Conservation (phyloP, 2,888 invertebrate species). For the Drymonia ruficornis region DNA sequence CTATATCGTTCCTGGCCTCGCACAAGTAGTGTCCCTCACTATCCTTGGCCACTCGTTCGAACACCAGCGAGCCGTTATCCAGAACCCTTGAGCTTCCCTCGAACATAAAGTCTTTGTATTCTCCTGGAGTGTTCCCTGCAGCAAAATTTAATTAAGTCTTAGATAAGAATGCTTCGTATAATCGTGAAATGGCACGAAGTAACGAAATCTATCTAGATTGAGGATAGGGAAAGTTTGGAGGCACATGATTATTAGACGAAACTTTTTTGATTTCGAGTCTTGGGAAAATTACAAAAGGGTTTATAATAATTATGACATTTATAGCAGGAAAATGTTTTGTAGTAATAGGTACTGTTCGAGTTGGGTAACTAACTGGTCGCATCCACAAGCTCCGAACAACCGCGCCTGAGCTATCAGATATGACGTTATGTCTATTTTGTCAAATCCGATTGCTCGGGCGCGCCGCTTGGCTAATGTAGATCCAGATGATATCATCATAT, state of each 20-base stretch:
- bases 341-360: too few species aligned
- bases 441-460: too few species aligned
- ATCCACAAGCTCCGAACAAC: too few species aligned
- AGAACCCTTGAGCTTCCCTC: slow-evolving; percentile 91
- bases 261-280: slow-evolving; percentile 36
- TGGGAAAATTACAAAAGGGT: too few species aligned
- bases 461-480: too few species aligned
- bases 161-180: slow-evolving; percentile 19
- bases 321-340: too few species aligned
- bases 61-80: slow-evolving; percentile 93
- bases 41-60: slow-evolving; percentile 92
- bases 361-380: too few species aligned
- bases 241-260: not conserved
- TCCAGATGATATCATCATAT: too few species aligned
- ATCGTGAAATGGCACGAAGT: slow-evolving; percentile 36
- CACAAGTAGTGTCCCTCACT: slow-evolving; percentile 96
- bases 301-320: not conserved
- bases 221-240: not conserved
- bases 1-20: slow-evolving; percentile 96
- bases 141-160: slow-evolving; percentile 27
- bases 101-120: slow-evolving; percentile 93
- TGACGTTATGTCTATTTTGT: too few species aligned
- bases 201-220: slow-evolving; percentile 35
- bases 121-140: slow-evolving; percentile 87
- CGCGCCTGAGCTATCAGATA: too few species aligned